Evolutionary conservation across 2,888 invertebrate genomes (phyloP).

Genomic region (Tipula unca): DNA sequence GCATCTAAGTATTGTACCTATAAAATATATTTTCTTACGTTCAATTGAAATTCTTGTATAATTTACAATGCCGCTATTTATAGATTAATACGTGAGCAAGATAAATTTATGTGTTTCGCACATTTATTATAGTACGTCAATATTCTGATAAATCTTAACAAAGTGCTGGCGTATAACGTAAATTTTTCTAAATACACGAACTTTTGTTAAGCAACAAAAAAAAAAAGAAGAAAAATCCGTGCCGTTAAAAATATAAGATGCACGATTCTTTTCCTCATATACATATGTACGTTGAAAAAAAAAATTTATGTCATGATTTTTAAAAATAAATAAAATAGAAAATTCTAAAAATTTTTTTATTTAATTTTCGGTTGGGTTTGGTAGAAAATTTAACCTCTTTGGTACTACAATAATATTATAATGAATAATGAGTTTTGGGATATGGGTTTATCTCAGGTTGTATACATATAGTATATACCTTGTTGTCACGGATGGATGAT

Average conservation of each 20-base stretch:
- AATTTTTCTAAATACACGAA: neutral
- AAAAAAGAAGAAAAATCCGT: too few species aligned
- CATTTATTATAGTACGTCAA: neutral
- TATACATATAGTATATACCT: neutral
- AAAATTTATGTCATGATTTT: neutral
- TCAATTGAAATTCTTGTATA: neutral
- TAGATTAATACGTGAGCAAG: neutral
- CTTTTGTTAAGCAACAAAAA: too few species aligned
- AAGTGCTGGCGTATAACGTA: neutral
- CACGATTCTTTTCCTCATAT: neutral
- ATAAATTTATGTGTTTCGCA: neutral
- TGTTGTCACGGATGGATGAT: neutral
- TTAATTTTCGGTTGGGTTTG: neutral
- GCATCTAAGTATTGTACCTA: neutral
- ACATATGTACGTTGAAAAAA: neutral
- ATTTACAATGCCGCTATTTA: neutral
- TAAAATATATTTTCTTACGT: neutral
- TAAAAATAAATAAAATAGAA: neutral
- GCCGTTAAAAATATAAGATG: neutral
- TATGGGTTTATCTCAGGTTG: neutral
- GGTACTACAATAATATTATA: neutral
- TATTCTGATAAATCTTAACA: neutral
- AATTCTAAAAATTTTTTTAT: neutral
- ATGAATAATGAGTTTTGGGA: conserved; percentile 3
- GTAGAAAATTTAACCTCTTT: neutral